These are phyloP conservation scores for Phymastichus coffea DNA, from an alignment of 1,140 invertebrate species.

Conservation along the genomic window DNA sequence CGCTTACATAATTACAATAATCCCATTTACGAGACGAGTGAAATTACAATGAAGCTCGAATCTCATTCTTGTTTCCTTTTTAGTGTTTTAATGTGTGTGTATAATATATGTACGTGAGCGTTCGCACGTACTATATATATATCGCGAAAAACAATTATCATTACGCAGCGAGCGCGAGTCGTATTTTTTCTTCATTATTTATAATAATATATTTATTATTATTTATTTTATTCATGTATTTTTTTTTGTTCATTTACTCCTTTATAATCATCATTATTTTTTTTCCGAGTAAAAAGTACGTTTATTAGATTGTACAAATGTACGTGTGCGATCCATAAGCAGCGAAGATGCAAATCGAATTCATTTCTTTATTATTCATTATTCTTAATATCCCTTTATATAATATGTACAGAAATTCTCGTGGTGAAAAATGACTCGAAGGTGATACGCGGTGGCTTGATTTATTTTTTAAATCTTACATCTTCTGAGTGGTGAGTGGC, in stretches of 20 bases:
- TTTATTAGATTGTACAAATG: constrained; percentile 30
- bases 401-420: constrained; percentile 26
- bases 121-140: no score
- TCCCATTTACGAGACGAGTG: no score
- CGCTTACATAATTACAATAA: no score
- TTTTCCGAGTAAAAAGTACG: constrained; percentile 29
- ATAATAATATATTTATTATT: constrained; percentile 21
- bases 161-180: constrained; percentile 13
- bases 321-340: constrained; percentile 30
- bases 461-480: no score
- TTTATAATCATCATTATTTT: constrained; percentile 19
- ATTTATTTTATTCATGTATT: constrained; percentile 3
- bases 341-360: constrained; percentile 34
- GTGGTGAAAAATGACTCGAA: constrained; percentile 26
- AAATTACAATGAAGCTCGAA: no score
- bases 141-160: constrained; percentile 12
- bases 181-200: constrained; percentile 15
- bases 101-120: constrained; percentile 13
- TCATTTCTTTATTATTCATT: constrained; percentile 24
- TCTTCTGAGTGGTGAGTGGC: not conserved
- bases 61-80: no score
- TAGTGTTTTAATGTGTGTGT: constrained; percentile 1
- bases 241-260: constrained; percentile 12
- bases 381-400: constrained; percentile 24
- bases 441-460: constrained; percentile 16